Evolutionary conservation across 2,888 invertebrate genomes (phyloP), one percentile per base, ranked within the genome.

Genomic region (Drosophila koepferae): DNA sequence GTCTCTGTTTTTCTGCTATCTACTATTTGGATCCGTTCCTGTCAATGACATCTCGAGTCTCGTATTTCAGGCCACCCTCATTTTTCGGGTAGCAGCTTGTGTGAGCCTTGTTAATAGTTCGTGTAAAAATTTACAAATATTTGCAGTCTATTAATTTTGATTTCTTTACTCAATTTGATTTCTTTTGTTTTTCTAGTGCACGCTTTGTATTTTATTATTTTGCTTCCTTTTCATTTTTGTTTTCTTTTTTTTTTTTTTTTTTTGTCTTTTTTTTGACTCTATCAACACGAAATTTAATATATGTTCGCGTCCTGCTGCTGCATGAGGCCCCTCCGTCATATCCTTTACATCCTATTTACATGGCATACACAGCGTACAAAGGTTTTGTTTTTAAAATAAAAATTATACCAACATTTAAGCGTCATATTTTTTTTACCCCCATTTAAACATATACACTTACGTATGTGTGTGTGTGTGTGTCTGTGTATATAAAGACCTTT

Each of bases 81-180:
- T 2, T 31, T 49, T 40, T 51, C 36, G 61, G 55, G 38, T 49
- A 58, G 48, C 49, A 40, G 49, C 49, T 49, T 72, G 66, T 90
- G 66, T 89, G 86, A 72, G 76, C 76, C 80, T 79, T 77, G 86
- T 87, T 92, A 92, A 92, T 91, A 92, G 92, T 91, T 91, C 91
- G 89, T 92, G 92, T 92, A 92, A 92, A 92, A 92, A 91, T 91
- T 87, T 91, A 90, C 90, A 92, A 92, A 92, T 92, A 92, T 92
- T 92, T 92, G 87, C 86, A 85, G 81, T 82, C 86, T 91, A 91
- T 91, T 90, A 90, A 92, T 90, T 90, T 86, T 81, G 77, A 72
- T 86, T 82, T 77, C 72, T 81, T 79, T 63, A 55, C 70, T 75
- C 59, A 63, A 38, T 67, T 66, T 69, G 59, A 20, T 23, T 74